A percentile compares a stretch with the other conserved stretches of the same genome.
Conservation (phyloP, 2,888 invertebrate genomes). For the Nemapogon koenigi region DNA sequence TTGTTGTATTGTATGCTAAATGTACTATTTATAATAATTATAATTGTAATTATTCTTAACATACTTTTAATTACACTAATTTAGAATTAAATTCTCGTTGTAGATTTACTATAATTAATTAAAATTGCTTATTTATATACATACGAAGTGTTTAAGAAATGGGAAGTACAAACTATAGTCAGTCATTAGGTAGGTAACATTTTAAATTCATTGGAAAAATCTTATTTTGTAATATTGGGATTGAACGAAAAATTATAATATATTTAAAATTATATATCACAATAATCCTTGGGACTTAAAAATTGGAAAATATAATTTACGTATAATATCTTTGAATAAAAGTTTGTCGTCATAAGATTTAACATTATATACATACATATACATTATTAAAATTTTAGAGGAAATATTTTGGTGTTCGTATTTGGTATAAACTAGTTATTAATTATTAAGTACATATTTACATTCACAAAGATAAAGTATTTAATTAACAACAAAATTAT, state of each 20-base stretch:
- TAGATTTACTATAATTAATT: constrained; percentile 32
- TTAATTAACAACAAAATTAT: too few species aligned
- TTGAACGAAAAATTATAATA: constrained; percentile 17
- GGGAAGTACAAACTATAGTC: constrained; percentile 38
- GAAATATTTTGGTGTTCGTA: constrained; percentile 20
- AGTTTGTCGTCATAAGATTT: constrained; percentile 19
- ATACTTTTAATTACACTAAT: constrained; percentile 24
- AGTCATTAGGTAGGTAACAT: constrained; percentile 41
- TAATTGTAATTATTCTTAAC: constrained; percentile 23
- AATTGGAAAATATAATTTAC: constrained; percentile 18
- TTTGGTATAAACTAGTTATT: constrained; percentile 10
- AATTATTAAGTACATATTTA: background rate
- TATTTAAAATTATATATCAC: constrained; percentile 18
- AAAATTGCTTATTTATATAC: constrained; percentile 4
- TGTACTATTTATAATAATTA: constrained; percentile 14
- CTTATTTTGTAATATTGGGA: constrained; percentile 20
- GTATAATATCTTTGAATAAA: constrained; percentile 18
- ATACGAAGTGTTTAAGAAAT: background rate
- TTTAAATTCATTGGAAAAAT: background rate
- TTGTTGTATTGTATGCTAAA: constrained; percentile 1
- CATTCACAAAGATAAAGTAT: too few species aligned
- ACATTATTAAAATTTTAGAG: too few species aligned
- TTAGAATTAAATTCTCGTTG: constrained; percentile 64
- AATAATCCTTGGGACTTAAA: constrained; percentile 16
- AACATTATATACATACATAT: too few species aligned